Conservation (phyloP, 2,888 invertebrate genomes). For the Eristalinus sepulchralis region DNA sequence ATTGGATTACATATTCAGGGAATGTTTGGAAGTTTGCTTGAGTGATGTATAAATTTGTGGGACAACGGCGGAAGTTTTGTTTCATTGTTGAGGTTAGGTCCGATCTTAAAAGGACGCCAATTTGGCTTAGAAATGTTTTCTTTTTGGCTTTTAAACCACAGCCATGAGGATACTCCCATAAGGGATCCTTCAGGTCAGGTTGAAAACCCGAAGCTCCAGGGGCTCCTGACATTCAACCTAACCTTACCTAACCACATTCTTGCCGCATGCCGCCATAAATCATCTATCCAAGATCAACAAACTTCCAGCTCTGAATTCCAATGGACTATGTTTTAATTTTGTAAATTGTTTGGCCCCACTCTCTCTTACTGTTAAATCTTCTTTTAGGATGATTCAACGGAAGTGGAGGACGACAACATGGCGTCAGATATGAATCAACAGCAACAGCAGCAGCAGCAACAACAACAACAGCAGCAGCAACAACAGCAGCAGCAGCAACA, state of each 20-base stretch:
- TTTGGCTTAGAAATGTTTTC: no score
- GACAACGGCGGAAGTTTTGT: neutral
- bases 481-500: slow-evolving; percentile 74
- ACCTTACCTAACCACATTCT: no score
- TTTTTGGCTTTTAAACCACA: no score
- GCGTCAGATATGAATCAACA: slow-evolving; percentile 70
- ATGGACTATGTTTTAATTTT: no score
- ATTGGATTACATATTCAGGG: neutral
- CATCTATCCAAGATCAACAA: no score
- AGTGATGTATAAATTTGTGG: neutral
- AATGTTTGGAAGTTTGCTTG: neutral
- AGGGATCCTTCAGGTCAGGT: no score
- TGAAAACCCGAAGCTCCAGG: no score
- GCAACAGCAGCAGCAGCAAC: slow-evolving; percentile 51
- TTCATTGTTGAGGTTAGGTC: neutral
- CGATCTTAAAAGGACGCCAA: no score
- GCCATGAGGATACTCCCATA: no score
- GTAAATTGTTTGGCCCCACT: neutral
- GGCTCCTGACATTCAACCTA: no score
- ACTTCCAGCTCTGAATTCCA: no score
- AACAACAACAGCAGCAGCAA: slow-evolving; percentile 64
- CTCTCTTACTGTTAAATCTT: neutral
- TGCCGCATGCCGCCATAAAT: no score
- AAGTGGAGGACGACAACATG: slow-evolving; percentile 38
- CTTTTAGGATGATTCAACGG: slow-evolving; percentile 51